Conservation (phyloP, 2,113 vertebrate species). For the Electrona antarctica region DNA sequence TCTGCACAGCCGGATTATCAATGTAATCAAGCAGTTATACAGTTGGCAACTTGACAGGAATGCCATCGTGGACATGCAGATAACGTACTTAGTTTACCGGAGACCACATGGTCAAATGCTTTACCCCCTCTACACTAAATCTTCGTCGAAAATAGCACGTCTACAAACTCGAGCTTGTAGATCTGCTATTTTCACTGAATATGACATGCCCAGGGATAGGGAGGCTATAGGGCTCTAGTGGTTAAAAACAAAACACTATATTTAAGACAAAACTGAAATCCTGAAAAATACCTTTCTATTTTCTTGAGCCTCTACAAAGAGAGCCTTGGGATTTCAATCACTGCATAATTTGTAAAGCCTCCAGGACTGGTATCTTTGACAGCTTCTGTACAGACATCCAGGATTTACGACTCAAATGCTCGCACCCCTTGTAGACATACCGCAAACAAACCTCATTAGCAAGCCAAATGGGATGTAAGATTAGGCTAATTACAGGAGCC, state of each 20-base stretch:
- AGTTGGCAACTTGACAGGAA: too few relatives aligned
- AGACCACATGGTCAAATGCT: too few relatives aligned
- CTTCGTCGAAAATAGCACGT: not conserved
- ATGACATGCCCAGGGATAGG: not conserved
- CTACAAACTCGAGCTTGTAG: not conserved
- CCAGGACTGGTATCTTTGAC: not conserved
- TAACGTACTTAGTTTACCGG: too few relatives aligned
- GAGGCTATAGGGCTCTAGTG: not conserved
- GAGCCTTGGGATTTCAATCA: not conserved
- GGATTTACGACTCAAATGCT: not conserved
- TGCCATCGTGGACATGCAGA: conserved; percentile 3
- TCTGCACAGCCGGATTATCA: conserved; percentile 17
- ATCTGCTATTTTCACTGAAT: too few relatives aligned
- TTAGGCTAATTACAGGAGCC: not conserved
- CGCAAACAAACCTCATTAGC: not conserved
- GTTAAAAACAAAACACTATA: not conserved
- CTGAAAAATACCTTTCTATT: too few relatives aligned
- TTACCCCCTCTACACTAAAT: too few relatives aligned
- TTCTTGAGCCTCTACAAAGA: too few relatives aligned
- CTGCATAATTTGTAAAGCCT: not conserved
- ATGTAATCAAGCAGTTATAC: conserved; percentile 28
- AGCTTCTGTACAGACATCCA: not conserved
- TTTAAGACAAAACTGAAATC: not conserved
- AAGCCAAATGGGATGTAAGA: not conserved
- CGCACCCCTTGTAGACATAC: not conserved